Evolutionary conservation across 2,888 invertebrate genomes (phyloP).

Genomic region (Sminthurides aquaticus): DNA sequence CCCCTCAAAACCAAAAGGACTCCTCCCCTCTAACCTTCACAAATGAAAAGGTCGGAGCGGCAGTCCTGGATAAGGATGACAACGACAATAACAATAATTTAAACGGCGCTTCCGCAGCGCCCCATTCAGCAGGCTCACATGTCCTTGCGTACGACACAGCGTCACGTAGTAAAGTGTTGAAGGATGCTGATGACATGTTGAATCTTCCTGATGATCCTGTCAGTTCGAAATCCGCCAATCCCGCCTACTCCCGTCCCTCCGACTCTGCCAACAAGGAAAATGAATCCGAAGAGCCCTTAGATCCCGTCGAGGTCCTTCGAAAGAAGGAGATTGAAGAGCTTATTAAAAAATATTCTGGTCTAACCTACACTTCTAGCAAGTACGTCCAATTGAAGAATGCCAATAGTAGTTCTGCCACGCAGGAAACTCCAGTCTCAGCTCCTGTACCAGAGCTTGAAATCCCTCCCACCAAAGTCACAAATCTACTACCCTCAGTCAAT

Average conservation of each 20-base stretch:
- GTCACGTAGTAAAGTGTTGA: slow-evolving; percentile 33
- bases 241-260: not conserved
- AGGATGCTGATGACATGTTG: slow-evolving; percentile 36
- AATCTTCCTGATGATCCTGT: slow-evolving; percentile 48
- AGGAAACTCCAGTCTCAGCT: slow-evolving; percentile 2
- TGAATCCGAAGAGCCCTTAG: slow-evolving; percentile 50
- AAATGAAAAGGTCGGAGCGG: slow-evolving; percentile 19
- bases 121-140: slow-evolving; percentile 29
- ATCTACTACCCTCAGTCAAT: not conserved
- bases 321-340: slow-evolving; percentile 77
- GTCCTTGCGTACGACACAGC: slow-evolving; percentile 41
- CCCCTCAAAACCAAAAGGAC: slow-evolving; percentile 57
- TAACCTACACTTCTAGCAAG: slow-evolving; percentile 53
- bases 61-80: slow-evolving; percentile 21
- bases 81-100: slow-evolving; percentile 39
- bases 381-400: slow-evolving; percentile 18
- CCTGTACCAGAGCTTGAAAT: not conserved
- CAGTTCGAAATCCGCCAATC: slow-evolving; percentile 13
- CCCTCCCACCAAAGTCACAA: not conserved
- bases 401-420: slow-evolving; percentile 15
- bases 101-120: not conserved
- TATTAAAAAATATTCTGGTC: slow-evolving; percentile 71
- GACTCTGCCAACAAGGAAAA: slow-evolving; percentile 50
- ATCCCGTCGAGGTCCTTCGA: slow-evolving; percentile 61
- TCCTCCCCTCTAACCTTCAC: slow-evolving; percentile 82